Percentiles rank a stretch among this genome's conserved stretches.
phyloP scores from a whole-genome alignment of 2,888 invertebrate genomes.

The Melipona bicolor region DNA sequence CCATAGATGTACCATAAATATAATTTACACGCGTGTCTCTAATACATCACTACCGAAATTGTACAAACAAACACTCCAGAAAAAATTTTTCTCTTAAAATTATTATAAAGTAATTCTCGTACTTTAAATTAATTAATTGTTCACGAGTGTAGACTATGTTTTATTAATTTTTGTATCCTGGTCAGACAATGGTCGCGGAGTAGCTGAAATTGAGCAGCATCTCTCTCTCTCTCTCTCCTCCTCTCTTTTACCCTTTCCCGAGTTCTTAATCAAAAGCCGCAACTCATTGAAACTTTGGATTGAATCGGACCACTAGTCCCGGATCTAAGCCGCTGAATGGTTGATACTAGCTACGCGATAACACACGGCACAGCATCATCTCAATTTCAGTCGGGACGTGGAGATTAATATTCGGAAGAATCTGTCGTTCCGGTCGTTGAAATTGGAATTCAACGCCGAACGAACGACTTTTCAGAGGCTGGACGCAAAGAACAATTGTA shows the following conservation, averaged over 20 bases:
- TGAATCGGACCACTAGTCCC: conserved; percentile 46
- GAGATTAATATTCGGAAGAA: conserved; percentile 39
- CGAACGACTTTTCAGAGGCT: neutral
- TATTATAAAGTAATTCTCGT: neutral
- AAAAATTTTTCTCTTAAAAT: neutral
- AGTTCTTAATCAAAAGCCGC: conserved; percentile 51
- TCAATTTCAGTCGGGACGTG: neutral
- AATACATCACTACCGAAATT: too few species aligned
- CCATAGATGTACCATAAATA: too few species aligned
- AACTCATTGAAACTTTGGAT: conserved; percentile 59
- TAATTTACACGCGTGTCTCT: too few species aligned
- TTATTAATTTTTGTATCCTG: neutral
- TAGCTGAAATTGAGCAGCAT: conserved; percentile 12
- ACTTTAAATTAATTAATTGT: neutral
- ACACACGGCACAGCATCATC: conserved; percentile 2
- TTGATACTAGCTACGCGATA: conserved; percentile 37
- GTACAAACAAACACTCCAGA: neutral
- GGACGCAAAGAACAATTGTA: neutral
- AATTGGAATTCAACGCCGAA: neutral
- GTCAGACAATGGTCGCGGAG: neutral
- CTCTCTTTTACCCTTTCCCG: neutral
- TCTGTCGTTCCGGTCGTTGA: neutral
- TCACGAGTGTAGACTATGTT: neutral
- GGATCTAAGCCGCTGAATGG: conserved; percentile 38
- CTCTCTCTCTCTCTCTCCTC: too few species aligned